Evolutionary conservation across 2,888 invertebrate genomes (phyloP), one percentile per base, ranked within the genome.

Genomic region (Cephus nigrinus): DNA sequence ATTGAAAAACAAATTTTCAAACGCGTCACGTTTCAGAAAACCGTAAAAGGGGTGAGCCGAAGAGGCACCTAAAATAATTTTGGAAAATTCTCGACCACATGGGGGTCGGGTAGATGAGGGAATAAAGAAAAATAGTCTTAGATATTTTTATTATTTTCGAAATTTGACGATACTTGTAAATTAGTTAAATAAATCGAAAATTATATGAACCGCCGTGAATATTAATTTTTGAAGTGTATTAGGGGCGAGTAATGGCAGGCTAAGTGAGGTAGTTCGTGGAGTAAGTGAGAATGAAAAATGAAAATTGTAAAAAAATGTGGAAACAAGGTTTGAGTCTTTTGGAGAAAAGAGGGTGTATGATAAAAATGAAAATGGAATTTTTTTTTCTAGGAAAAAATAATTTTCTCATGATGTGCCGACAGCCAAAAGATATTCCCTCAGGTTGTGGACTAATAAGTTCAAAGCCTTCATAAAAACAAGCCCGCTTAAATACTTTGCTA

Each of bases 381-480:
- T 2, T 2, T 71, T 71, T 71, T 71, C 71, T 12, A 71, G 32
- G 2, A 71, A 79, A 74, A 80, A 73, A 79, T 82, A 84, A 35
- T 35, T 35, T 84, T 79, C 78, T 11, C 72, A 30, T 69, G 79
- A 76, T 79, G 79, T 76, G 69, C 75, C 74, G 77, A 81, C 78
- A 76, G 36, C 32, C 68, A 69, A 33, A 75, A 83, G 80, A 81
- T 84, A 83, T 84, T 83, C 82, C 76, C 79, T 79, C 78, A 71
- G 76, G 75, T 76, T 69, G 69, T 75, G 72, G 79, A 80, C 78
- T 84, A 84, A 85, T 85, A 85, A 85, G 81, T 78, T 79, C 73
- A 80, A 79, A 81, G 80, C 78, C 82, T 81, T 83, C 80, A 77
- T 80, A 82, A 84, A 86, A 80, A 82, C 80, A 74, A 81, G 75